phyloP scores from a whole-genome alignment of 2,113 vertebrate genomes.

The Cryptotis parvus region DNA sequence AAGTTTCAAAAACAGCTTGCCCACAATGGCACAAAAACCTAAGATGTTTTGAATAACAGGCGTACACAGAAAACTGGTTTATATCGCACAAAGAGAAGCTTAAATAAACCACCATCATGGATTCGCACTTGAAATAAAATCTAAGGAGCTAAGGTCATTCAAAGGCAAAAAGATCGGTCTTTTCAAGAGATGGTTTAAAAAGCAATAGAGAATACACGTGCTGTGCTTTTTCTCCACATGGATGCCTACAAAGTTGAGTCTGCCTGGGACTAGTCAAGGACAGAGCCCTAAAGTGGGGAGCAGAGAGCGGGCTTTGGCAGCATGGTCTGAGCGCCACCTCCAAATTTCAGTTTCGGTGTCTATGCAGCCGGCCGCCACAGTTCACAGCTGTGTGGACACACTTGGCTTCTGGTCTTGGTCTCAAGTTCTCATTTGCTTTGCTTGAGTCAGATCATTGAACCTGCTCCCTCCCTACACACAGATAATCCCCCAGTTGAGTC shows the following conservation, averaged over 20 bases:
- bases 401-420: background rate
- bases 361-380: accelerated
- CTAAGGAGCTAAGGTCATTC: background rate
- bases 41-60: conserved; percentile 8
- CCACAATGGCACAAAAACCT: background rate
- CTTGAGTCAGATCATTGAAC: background rate
- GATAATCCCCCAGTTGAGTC: background rate
- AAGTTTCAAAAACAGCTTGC: too few species aligned
- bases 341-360: background rate
- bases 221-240: background rate
- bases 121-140: background rate
- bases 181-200: background rate
- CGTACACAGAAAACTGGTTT: background rate
- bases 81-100: background rate
- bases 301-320: background rate
- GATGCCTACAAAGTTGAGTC: background rate
- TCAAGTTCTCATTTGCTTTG: background rate
- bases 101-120: conserved; percentile 10
- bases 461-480: background rate
- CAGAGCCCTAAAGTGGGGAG: background rate
- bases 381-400: background rate
- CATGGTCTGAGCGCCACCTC: too few species aligned
- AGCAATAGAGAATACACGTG: background rate
- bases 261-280: background rate
- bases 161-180: background rate